Evolutionary conservation across 2,113 vertebrate species (phyloP).

Genomic region (Semicossyphus pulcher): DNA sequence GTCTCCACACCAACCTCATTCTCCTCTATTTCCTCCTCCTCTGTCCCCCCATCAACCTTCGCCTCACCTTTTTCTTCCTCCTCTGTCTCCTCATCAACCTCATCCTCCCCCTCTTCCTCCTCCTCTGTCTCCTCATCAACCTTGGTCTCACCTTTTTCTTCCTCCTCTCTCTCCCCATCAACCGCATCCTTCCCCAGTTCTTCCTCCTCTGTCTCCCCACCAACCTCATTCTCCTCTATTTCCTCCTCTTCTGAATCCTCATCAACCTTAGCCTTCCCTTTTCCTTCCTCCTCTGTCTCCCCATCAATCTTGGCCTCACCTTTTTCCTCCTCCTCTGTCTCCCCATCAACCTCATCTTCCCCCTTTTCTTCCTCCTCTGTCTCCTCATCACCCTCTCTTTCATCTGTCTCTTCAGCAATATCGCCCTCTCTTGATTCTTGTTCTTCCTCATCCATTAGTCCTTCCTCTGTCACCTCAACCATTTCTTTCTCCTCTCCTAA

Average conservation of each 20-base stretch:
- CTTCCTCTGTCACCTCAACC: constrained; percentile 2
- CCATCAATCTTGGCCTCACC: not conserved
- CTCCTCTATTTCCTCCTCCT: not conserved
- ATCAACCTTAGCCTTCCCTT: not conserved
- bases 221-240: not conserved
- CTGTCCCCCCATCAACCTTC: constrained; percentile 4
- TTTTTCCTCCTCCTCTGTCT: not conserved
- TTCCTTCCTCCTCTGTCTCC: not conserved
- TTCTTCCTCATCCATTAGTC: constrained; percentile 8
- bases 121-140: not conserved
- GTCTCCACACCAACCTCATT: not conserved
- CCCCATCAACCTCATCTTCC: not conserved
- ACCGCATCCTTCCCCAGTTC: not conserved
- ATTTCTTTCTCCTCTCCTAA: not conserved
- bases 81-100: constrained; percentile 9
- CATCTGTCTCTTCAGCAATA: constrained; percentile 42
- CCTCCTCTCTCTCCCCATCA: not conserved
- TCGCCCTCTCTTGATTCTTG: constrained; percentile 2
- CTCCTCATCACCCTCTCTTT: constrained; percentile 24
- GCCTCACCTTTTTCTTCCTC: not conserved
- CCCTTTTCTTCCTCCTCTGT: constrained; percentile 20
- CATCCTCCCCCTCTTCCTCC: not conserved
- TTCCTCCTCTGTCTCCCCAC: not conserved
- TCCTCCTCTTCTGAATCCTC: not conserved
- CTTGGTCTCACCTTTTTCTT: too few species aligned